phyloP scores from a whole-genome alignment of 2,888 invertebrate species.

The Ormyrus pomaceus region DNA sequence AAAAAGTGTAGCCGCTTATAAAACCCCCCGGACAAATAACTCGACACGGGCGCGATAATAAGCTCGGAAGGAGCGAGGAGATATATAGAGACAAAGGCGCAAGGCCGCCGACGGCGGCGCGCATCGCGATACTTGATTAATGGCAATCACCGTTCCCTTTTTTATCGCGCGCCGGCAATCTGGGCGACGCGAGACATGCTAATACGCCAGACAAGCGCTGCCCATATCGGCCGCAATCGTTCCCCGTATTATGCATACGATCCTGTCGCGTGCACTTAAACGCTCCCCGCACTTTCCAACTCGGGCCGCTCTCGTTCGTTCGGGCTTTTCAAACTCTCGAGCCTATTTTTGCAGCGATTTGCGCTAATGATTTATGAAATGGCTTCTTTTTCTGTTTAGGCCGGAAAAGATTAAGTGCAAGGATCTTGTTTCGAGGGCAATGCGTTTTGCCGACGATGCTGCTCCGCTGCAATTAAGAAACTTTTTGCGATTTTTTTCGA shows the following conservation, averaged over 20 bases:
- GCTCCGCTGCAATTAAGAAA: too few relatives aligned
- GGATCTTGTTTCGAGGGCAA: too few relatives aligned
- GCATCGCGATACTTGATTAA: slow-evolving; percentile 37
- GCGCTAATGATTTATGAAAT: too few relatives aligned
- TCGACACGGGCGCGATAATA: slow-evolving; percentile 1
- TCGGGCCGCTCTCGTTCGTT: too few relatives aligned
- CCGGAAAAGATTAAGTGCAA: too few relatives aligned
- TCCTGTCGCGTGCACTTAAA: slow-evolving; percentile 59
- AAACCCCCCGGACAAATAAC: neutral
- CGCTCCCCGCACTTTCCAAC: too few relatives aligned
- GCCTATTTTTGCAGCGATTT: too few relatives aligned
- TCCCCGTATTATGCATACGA: slow-evolving; percentile 55
- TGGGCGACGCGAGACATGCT: slow-evolving; percentile 20
- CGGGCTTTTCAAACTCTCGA: too few relatives aligned
- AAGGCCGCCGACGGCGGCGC: neutral
- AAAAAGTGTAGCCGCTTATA: neutral
- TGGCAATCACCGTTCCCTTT: slow-evolving; percentile 35
- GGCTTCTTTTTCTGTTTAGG: too few relatives aligned
- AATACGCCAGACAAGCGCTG: slow-evolving; percentile 9
- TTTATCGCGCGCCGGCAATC: slow-evolving; percentile 35
- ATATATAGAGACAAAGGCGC: slow-evolving; percentile 9
- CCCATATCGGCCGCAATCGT: slow-evolving; percentile 48
- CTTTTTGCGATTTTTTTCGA: too few relatives aligned
- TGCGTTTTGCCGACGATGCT: too few relatives aligned
- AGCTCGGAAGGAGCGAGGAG: neutral